phyloP scores from a whole-genome alignment of 1,140 invertebrate genomes.

The Cotesia chilonis region DNA sequence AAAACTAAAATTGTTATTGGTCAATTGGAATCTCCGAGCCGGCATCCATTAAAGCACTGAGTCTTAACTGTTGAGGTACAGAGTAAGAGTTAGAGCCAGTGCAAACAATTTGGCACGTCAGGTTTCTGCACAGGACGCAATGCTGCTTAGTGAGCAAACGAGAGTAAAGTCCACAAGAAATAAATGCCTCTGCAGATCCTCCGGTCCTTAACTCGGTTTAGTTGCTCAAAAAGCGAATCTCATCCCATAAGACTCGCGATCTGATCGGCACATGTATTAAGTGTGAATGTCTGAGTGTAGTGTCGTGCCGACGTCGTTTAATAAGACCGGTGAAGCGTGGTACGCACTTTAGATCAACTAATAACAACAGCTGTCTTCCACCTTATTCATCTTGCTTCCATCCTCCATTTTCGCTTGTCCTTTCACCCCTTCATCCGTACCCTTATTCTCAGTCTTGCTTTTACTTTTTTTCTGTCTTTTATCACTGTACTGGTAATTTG shows the following conservation, averaged over 20 bases:
- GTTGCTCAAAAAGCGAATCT: constrained; percentile 13
- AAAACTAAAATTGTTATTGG: constrained; percentile 33
- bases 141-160: constrained; percentile 1
- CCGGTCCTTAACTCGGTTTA: constrained; percentile 24
- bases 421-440: constrained; percentile 22
- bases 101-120: constrained; percentile 27
- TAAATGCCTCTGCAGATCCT: neutral
- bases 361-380: constrained; percentile 45
- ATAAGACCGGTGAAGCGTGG: constrained; percentile 49
- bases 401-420: constrained; percentile 22
- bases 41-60: neutral
- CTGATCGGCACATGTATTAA: constrained; percentile 2
- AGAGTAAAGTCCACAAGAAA: constrained; percentile 2
- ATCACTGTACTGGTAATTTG: constrained; percentile 44
- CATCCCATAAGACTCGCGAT: neutral
- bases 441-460: no score
- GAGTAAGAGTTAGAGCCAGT: neutral
- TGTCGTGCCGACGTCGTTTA: constrained; percentile 38
- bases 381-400: constrained; percentile 4
- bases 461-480: no score
- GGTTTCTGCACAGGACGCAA: constrained; percentile 8
- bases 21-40: constrained; percentile 31
- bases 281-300: neutral
- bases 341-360: constrained; percentile 42
- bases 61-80: no score